These are phyloP conservation scores for Drosophila ezoana DNA, from an alignment of 2,888 invertebrate genomes.

Conservation along the genomic window DNA sequence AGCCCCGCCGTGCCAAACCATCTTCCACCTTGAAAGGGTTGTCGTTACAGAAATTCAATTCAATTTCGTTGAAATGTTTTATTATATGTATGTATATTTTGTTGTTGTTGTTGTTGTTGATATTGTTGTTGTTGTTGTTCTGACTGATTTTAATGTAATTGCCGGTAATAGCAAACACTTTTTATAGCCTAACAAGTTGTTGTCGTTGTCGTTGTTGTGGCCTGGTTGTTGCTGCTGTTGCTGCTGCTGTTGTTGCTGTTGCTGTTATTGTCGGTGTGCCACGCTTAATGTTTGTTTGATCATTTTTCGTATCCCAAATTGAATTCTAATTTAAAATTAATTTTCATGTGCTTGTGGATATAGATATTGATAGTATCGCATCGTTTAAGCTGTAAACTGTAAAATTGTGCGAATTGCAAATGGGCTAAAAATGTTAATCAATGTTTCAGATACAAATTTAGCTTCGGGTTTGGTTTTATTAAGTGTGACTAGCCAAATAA, in stretches of 20 bases:
- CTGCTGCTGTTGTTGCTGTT: slow-evolving; percentile 2
- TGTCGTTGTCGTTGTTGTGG: slow-evolving; percentile 19
- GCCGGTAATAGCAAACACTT: slow-evolving; percentile 65
- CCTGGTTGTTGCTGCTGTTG: slow-evolving; percentile 6
- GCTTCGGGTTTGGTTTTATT: not conserved
- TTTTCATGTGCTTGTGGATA: slow-evolving; percentile 26
- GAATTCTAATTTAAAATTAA: slow-evolving; percentile 60
- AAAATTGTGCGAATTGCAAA: not conserved
- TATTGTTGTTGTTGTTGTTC: slow-evolving; percentile 31
- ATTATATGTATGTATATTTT: slow-evolving; percentile 59
- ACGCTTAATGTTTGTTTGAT: slow-evolving; percentile 52
- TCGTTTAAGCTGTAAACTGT: slow-evolving; percentile 5
- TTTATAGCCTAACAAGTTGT: slow-evolving; percentile 62
- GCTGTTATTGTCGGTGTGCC: slow-evolving; percentile 25
- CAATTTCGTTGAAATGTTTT: slow-evolving; percentile 72
- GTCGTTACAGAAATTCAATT: slow-evolving; percentile 62
- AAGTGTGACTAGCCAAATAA: too few species aligned
- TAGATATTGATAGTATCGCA: slow-evolving; percentile 17
- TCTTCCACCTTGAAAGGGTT: slow-evolving; percentile 63
- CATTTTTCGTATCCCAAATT: slow-evolving; percentile 47
- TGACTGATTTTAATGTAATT: slow-evolving; percentile 72
- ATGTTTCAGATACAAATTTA: not conserved
- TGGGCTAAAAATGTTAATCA: not conserved
- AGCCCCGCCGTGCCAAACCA: not conserved
- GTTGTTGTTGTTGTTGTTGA: slow-evolving; percentile 39